These are phyloP conservation scores for Xenops minutus DNA, from an alignment of 2,797 vertebrate genomes.

Conservation along the genomic window DNA sequence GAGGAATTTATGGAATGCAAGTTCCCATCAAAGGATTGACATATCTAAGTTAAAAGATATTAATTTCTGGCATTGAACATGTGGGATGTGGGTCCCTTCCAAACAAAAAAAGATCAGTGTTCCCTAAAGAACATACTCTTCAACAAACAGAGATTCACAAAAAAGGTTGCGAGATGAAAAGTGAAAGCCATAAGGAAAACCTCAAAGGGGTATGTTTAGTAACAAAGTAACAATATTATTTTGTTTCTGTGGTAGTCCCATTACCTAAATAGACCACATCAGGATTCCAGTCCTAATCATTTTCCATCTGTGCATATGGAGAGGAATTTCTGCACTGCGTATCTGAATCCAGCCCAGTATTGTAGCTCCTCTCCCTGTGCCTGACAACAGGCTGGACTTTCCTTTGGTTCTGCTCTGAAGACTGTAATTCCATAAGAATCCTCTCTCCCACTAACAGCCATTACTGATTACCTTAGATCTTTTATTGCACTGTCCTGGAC, in stretches of 20 bases:
- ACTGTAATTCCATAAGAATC: not conserved
- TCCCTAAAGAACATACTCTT: not conserved
- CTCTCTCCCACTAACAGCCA: not conserved
- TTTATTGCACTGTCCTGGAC: rapidly evolving
- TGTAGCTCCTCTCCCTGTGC: not conserved
- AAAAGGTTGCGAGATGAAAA: not conserved
- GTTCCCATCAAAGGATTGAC: not conserved
- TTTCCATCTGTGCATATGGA: not conserved
- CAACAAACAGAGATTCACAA: not conserved
- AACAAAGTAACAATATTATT: not conserved
- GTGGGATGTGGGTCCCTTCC: not conserved
- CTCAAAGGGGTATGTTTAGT: not conserved
- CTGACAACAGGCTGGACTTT: not conserved
- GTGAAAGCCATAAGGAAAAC: not conserved
- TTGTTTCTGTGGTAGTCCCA: not conserved
- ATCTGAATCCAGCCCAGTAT: rapidly evolving
- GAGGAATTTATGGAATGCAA: not conserved
- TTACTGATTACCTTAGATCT: not conserved
- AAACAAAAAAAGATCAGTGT: not conserved
- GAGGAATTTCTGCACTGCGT: not conserved
- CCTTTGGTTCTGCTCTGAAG: not conserved
- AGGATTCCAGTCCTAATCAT: not conserved
- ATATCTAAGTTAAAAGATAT: not conserved
- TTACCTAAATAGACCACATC: not conserved
- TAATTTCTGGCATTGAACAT: not conserved